phyloP scores from a whole-genome alignment of 2,888 invertebrate species.

The Teleogryllus oceanicus region DNA sequence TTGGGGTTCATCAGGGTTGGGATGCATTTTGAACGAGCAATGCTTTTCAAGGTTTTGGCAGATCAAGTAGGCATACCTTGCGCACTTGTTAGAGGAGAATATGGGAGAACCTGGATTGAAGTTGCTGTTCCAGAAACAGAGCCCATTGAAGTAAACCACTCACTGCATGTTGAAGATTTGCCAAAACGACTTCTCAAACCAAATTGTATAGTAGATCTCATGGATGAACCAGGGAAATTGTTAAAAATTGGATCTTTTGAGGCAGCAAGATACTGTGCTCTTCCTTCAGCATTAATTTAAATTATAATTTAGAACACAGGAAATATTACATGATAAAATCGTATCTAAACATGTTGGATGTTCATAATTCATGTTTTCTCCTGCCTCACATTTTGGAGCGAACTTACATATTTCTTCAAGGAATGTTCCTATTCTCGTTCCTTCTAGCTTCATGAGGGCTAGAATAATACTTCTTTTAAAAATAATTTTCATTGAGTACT shows the following conservation, averaged over 20 bases:
- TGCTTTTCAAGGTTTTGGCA: conserved; percentile 49
- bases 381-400: no score
- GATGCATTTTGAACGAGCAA: conserved; percentile 37
- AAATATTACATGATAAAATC: no score
- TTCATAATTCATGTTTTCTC: no score
- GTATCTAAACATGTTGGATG: no score
- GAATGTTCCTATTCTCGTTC: no score
- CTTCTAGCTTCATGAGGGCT: no score
- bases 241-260: conserved; percentile 47
- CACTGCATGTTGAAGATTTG: conserved; percentile 27
- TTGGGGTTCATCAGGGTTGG: conserved; percentile 36
- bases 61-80: conserved; percentile 62
- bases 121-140: conserved; percentile 50
- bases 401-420: no score
- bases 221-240: conserved; percentile 51
- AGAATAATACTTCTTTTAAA: no score
- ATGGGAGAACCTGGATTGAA: conserved; percentile 62
- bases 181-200: conserved; percentile 57
- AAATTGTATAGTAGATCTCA: conserved; percentile 62
- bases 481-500: no score
- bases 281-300: background rate
- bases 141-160: background rate
- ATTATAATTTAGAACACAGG: background rate
- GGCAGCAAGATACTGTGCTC: conserved; percentile 45
- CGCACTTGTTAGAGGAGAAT: conserved; percentile 55